Conservation (phyloP, 2,888 invertebrate species). For the Phragmatobia fuliginosa region DNA sequence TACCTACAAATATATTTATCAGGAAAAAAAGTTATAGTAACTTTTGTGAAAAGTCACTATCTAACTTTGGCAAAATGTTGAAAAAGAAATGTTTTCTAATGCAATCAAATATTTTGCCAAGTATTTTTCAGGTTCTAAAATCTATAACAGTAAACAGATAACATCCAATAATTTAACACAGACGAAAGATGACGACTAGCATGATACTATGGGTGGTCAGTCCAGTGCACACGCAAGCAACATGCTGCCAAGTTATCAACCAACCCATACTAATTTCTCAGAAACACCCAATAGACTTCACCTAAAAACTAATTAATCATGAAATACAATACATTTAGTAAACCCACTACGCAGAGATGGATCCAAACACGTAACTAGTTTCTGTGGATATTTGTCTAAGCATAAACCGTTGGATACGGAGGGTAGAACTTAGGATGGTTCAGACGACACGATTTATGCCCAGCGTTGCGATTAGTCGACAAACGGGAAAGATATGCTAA, state of each 20-base stretch:
- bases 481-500: constrained; percentile 8
- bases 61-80: neutral
- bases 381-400: constrained; percentile 82
- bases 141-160: neutral
- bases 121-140: neutral
- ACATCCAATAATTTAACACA: neutral
- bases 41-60: no score
- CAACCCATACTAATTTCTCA: neutral
- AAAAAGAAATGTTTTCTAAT: neutral
- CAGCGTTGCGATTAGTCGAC: constrained; percentile 18
- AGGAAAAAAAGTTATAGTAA: no score
- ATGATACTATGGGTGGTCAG: neutral
- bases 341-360: constrained; percentile 44
- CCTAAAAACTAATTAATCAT: constrained; percentile 27
- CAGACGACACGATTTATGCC: constrained; percentile 29
- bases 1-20: no score
- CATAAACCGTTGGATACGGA: constrained; percentile 74
- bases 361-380: constrained; percentile 82
- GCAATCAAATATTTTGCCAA: neutral
- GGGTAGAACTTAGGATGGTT: constrained; percentile 61
- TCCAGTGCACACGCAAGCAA: neutral
- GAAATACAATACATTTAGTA: constrained; percentile 20
- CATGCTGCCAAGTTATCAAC: neutral
- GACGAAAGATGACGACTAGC: neutral
- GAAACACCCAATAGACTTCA: constrained; percentile 7